Percentiles rank a stretch among this genome's conserved stretches.
Evolutionary conservation across 2,113 vertebrate genomes (phyloP).

Genomic region (Geothlypis trichas): DNA sequence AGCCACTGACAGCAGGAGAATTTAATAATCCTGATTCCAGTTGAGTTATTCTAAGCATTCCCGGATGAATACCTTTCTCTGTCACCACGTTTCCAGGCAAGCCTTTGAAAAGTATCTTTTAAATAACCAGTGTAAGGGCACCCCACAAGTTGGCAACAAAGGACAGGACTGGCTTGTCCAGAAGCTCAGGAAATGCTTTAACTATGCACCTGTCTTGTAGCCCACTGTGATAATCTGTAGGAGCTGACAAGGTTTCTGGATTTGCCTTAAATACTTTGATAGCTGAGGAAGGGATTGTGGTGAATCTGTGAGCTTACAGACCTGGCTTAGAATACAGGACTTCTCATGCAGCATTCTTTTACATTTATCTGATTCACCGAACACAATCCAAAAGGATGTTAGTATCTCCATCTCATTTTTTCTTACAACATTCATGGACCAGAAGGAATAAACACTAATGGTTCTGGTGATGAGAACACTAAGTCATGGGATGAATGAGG

Average conservation of each 20-base stretch:
- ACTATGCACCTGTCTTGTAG: not conserved
- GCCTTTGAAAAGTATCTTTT: constrained; percentile 25
- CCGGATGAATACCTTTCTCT: constrained; percentile 52
- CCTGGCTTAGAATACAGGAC: not conserved
- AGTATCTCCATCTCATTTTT: not conserved
- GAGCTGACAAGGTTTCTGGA: not conserved
- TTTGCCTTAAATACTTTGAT: not conserved
- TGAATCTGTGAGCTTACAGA: not conserved
- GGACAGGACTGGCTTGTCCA: not conserved
- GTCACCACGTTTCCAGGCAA: constrained; percentile 24
- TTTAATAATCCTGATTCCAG: constrained; percentile 45
- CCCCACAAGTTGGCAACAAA: not conserved
- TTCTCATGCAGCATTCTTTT: not conserved
- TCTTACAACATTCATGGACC: not conserved
- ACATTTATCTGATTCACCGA: not conserved
- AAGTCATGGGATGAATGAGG: not conserved
- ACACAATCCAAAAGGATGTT: not conserved
- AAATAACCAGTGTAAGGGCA: not conserved
- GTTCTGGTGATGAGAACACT: not conserved
- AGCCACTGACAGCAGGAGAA: constrained; percentile 34
- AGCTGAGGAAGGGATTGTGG: not conserved
- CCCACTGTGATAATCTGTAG: not conserved
- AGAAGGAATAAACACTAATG: not conserved
- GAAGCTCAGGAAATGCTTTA: not conserved
- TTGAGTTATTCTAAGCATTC: constrained; percentile 52